A percentile compares a stretch with the other conserved stretches of the same genome.
These are phyloP conservation scores for Listrodromus nycthemerus DNA, from an alignment of 2,888 invertebrate genomes.

Conservation along the genomic window DNA sequence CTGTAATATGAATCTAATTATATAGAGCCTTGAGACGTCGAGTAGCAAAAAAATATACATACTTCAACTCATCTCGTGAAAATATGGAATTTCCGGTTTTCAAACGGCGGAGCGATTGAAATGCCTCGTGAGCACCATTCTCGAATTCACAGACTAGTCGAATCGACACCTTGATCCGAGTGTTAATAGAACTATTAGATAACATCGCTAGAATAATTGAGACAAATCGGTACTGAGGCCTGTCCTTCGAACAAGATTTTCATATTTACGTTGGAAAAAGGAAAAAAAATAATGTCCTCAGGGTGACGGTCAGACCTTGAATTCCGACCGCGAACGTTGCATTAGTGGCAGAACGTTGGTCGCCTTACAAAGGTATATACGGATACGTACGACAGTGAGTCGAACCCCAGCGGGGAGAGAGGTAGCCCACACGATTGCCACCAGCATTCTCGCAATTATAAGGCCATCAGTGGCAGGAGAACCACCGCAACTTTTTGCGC, in stretches of 20 bases:
- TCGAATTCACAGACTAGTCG: background rate
- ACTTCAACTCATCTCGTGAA: background rate
- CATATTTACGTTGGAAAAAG: background rate
- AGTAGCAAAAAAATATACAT: background rate
- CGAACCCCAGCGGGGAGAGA: conserved; percentile 41
- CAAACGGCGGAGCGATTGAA: background rate
- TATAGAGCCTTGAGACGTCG: background rate
- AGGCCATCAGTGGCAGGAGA: conserved; percentile 77
- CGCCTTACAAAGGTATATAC: conserved; percentile 30
- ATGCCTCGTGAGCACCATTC: background rate
- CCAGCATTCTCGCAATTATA: conserved; percentile 77
- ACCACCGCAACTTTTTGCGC: conserved; percentile 74
- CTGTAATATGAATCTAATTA: too few relatives aligned
- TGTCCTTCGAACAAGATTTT: background rate
- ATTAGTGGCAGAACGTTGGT: conserved; percentile 38
- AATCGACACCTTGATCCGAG: background rate
- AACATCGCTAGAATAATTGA: background rate
- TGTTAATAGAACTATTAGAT: background rate
- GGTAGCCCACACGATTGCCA: conserved; percentile 64
- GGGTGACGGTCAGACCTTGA: conserved; percentile 6
- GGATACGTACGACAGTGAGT: conserved; percentile 42
- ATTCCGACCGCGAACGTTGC: conserved; percentile 27
- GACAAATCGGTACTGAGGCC: background rate
- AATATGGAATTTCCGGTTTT: background rate
- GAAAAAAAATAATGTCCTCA: conserved; percentile 12